These are phyloP conservation scores for Dusona sp. DNA, from an alignment of 2,888 invertebrate species.

Conservation along the genomic window DNA sequence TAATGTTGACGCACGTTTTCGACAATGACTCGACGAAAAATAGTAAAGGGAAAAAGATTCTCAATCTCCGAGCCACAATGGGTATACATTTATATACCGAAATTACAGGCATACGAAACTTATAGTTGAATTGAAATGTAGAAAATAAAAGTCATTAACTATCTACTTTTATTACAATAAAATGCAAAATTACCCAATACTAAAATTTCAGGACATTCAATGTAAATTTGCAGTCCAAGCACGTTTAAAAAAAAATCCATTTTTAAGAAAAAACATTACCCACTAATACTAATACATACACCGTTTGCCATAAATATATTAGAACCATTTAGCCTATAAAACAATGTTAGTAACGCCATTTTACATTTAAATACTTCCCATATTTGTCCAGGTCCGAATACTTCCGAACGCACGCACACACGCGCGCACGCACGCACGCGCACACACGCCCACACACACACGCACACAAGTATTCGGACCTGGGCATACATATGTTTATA, in stretches of 20 bases:
- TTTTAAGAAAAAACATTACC: background rate
- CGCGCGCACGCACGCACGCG: no score
- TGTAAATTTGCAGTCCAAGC: background rate
- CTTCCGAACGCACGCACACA: background rate
- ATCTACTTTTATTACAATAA: background rate
- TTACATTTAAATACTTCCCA: conserved; percentile 21
- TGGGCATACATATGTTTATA: background rate
- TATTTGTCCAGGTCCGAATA: conserved; percentile 2
- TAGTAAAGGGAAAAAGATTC: background rate
- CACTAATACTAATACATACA: background rate
- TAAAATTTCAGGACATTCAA: background rate
- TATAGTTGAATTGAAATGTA: background rate
- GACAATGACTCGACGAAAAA: conserved; percentile 11
- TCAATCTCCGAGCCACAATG: background rate
- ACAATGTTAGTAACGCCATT: conserved; percentile 8
- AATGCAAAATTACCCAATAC: background rate
- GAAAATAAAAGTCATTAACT: background rate
- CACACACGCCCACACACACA: no score
- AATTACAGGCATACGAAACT: background rate
- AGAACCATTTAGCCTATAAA: conserved; percentile 22
- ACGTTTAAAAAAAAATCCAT: background rate
- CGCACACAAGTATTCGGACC: no score
- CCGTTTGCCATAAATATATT: background rate
- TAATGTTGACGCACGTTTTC: conserved; percentile 8
- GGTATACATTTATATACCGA: background rate